Percentiles rank a stretch among this genome's conserved stretches.
phyloP scores from a whole-genome alignment of 2,888 invertebrate species.

The Epicampocera succincta region DNA sequence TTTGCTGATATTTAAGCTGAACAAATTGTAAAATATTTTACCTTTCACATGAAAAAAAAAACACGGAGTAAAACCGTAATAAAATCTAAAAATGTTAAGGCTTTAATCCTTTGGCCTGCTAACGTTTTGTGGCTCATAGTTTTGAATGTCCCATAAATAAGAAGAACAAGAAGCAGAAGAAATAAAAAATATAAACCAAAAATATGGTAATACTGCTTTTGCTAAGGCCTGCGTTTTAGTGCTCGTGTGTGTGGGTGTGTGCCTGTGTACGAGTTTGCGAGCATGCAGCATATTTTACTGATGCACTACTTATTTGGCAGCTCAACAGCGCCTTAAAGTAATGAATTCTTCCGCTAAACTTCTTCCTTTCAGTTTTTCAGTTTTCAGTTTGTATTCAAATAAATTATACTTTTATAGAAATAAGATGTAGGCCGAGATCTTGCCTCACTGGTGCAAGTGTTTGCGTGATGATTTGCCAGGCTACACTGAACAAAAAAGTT shows the following conservation, averaged over 20 bases:
- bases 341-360: too few species aligned
- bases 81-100: constrained; percentile 21
- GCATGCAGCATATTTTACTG: not conserved
- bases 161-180: constrained; percentile 55
- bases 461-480: too few species aligned
- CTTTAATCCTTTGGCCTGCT: constrained; percentile 39
- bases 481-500: too few species aligned
- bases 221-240: constrained; percentile 4
- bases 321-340: not conserved
- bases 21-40: constrained; percentile 60
- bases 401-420: too few species aligned
- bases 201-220: constrained; percentile 26
- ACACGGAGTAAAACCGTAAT: not conserved
- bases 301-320: not conserved
- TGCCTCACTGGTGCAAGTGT: too few species aligned
- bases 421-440: too few species aligned
- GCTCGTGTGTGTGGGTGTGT: not conserved
- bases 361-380: too few species aligned
- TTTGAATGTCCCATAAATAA: constrained; percentile 38
- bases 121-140: constrained; percentile 23
- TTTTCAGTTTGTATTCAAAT: too few species aligned
- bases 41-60: constrained; percentile 16
- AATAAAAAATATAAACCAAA: constrained; percentile 11
- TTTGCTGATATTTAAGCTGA: constrained; percentile 37
- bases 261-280: not conserved